Conservation (phyloP, 1,140 invertebrate species). For the Saccostrea echinata region DNA sequence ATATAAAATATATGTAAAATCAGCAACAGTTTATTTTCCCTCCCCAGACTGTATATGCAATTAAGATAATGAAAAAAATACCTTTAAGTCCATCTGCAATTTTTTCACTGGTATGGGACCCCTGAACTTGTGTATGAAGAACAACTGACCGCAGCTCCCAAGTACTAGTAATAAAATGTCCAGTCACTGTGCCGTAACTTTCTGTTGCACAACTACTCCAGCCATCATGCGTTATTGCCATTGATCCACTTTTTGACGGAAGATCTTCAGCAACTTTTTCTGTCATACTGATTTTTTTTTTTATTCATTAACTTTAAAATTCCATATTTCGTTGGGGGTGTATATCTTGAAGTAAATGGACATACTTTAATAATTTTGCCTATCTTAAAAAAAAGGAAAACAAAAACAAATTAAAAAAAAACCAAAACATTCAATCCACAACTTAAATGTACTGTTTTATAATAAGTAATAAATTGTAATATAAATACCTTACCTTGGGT, state of each 20-base stretch:
- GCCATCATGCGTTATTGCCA: constrained; percentile 40
- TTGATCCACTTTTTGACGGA: background rate
- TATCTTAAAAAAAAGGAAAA: no score
- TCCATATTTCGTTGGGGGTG: no score
- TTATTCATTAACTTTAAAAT: no score
- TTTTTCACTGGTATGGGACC: constrained; percentile 37
- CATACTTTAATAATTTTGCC: no score
- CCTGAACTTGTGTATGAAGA: constrained; percentile 35
- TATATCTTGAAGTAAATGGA: no score
- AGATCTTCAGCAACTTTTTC: background rate
- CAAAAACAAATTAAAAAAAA: no score
- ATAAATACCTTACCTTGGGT: no score
- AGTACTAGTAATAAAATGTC: no score
- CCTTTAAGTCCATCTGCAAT: constrained; percentile 31
- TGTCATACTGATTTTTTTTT: constrained; percentile 18
- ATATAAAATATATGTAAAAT: background rate
- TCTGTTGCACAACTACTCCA: constrained; percentile 44
- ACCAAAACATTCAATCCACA: no score
- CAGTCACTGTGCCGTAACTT: constrained; percentile 39
- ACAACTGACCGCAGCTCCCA: constrained; percentile 45
- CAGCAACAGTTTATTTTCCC: background rate
- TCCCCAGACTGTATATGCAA: background rate
- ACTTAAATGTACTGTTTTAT: no score
- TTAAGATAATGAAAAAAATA: background rate
- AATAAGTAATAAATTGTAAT: no score